Evolutionary conservation across 2,113 vertebrate species (phyloP).

Genomic region (Lota lota): DNA sequence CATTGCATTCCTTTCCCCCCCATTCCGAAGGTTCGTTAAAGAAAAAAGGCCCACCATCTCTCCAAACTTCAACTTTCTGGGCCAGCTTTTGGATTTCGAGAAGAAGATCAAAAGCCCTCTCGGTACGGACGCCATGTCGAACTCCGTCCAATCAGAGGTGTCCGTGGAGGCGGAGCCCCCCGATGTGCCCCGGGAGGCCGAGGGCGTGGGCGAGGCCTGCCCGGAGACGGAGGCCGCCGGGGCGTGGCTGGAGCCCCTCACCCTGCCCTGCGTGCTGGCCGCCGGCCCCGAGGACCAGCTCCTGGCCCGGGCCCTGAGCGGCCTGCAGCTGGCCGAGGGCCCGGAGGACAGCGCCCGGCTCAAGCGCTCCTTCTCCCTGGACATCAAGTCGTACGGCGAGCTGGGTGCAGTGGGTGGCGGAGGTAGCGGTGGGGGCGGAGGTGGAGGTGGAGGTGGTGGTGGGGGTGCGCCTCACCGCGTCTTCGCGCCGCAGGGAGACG

Average conservation of each 20-base stretch:
- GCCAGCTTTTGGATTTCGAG: conserved; percentile 90
- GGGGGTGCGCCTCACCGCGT: conserved; percentile 52
- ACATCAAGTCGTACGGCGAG: conserved; percentile 83
- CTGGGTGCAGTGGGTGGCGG: not conserved
- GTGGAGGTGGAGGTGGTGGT: not conserved
- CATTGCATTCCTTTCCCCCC: not conserved
- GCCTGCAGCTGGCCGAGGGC: conserved; percentile 78
- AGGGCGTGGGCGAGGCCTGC: not conserved
- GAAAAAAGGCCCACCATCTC: conserved; percentile 80
- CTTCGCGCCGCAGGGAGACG: conserved; percentile 67
- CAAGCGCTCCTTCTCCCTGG: conserved; percentile 92
- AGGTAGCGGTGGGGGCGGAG: too few relatives aligned
- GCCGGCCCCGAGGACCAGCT: conserved; percentile 65
- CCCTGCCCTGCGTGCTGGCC: conserved; percentile 43
- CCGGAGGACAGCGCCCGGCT: conserved; percentile 81
- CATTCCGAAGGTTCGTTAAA: conserved; percentile 78
- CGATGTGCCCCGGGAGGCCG: conserved; percentile 9
- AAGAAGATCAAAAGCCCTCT: conserved; percentile 84
- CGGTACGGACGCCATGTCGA: conserved; percentile 36
- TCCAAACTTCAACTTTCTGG: conserved; percentile 82
- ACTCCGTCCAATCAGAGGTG: not conserved
- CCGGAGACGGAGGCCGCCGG: not conserved
- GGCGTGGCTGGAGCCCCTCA: conserved; percentile 41
- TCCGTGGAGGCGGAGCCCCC: not conserved
- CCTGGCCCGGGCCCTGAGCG: conserved; percentile 75